Evolutionary conservation across 2,888 invertebrate genomes (phyloP), one percentile per base, ranked within the genome.

Genomic region (Drosophila ochracea): DNA sequence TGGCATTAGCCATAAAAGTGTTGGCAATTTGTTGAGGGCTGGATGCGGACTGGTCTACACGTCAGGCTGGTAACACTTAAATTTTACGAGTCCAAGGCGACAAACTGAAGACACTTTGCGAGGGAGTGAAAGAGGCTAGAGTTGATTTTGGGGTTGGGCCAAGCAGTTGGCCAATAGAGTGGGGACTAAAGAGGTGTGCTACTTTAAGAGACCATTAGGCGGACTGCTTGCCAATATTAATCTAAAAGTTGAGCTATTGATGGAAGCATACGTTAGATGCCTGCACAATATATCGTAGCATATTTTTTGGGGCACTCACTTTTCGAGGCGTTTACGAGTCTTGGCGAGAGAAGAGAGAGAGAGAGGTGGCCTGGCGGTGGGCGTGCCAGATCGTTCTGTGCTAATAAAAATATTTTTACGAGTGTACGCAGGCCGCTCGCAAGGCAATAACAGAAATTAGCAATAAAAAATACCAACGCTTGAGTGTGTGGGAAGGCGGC

Each of bases 381-480:
- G 43, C 68, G 66, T 54, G 10, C 19, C 54, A 39, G 35, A 30
- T 64, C 59, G 69, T 64, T 50, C 47, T 47, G 49, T 62, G 83
- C 73, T 76, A 87, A 87, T 87, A 87, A 89, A 87, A 87, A 89
- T 83, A 85, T 87, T 89, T 86, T 87, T 87, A 87, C 83, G 89
- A 89, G 73, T 74, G 64, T 69, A 64, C 75, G 49, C 53, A 68
- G 64, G 68, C 64, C 54, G 65, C 63, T 68, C 74, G 58, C 70
- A 76, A 62, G 63, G 80, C 89, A 89, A 87, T 87, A 87, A 80
- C 80, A 80, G 82, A 89, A 87, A 87, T 87, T 89, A 89, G 85
- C 82, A 77, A 87, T 87, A 87, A 89, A 87, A 84, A 76, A 53
- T 60, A 73, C 72, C 75, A 78, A 85, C 68, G 69, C 75, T 41